Conservation (phyloP, 1,140 invertebrate species). For the Drosophila subpulchrella region DNA sequence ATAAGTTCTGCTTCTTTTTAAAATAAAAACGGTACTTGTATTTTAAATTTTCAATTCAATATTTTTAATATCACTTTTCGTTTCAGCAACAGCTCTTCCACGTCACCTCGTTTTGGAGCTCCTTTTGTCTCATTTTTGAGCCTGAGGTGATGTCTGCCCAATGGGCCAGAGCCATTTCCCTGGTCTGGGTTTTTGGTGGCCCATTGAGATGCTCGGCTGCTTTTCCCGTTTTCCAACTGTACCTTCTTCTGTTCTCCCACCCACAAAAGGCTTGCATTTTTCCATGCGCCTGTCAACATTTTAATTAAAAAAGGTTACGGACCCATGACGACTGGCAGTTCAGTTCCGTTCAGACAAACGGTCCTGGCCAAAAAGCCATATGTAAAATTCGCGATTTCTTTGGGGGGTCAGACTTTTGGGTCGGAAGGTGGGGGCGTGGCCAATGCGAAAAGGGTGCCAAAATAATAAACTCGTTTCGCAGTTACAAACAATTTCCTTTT, state of each 20-base stretch:
- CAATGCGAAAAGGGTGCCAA: slow-evolving; percentile 77
- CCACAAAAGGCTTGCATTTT: slow-evolving; percentile 61
- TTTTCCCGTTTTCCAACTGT: slow-evolving; percentile 4
- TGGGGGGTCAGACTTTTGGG: slow-evolving; percentile 41
- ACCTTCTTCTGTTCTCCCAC: slow-evolving; percentile 1
- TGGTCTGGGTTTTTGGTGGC: slow-evolving; percentile 47
- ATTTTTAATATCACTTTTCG: background rate
- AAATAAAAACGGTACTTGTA: background rate
- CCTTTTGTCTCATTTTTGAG: slow-evolving; percentile 22
- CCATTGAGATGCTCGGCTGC: slow-evolving; percentile 23
- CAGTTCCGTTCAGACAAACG: slow-evolving; percentile 31
- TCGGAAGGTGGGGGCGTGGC: slow-evolving; percentile 23
- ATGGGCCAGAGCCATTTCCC: slow-evolving; percentile 35
- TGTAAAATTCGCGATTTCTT: slow-evolving; percentile 80
- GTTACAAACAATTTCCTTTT: slow-evolving; percentile 85
- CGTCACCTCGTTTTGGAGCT: background rate
- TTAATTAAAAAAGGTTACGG: slow-evolving; percentile 85
- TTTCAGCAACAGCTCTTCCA: background rate
- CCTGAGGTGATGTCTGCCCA: slow-evolving; percentile 41
- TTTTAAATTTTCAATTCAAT: background rate
- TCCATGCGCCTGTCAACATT: slow-evolving; percentile 84
- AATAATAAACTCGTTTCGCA: slow-evolving; percentile 84
- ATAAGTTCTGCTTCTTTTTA: no score
- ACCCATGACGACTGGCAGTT: slow-evolving; percentile 48
- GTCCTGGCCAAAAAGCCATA: slow-evolving; percentile 52